Conservation (phyloP, 2,888 invertebrate genomes). For the Rhamnusium bicolor region DNA sequence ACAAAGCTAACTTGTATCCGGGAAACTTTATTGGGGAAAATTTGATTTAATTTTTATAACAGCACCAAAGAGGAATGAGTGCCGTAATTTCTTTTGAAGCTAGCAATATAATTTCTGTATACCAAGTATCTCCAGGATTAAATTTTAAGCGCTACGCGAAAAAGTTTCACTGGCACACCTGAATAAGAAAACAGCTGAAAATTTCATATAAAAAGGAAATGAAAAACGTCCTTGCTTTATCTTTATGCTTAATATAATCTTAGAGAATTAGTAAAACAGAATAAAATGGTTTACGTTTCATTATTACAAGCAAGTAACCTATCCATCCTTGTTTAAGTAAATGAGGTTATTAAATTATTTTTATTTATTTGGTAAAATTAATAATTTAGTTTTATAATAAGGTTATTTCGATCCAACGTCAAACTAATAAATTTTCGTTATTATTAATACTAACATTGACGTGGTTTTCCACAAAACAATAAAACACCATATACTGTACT, state of each 20-base stretch:
- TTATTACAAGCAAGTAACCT: background rate
- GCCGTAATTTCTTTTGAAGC: conserved; percentile 72
- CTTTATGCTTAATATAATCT: background rate
- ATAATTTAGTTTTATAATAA: no score
- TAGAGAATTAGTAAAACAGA: background rate
- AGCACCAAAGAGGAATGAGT: conserved; percentile 70
- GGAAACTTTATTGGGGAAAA: conserved; percentile 71
- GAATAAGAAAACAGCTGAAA: conserved; percentile 61
- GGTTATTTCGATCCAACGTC: no score
- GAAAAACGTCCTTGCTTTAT: conserved; percentile 26
- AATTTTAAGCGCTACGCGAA: conserved; percentile 64
- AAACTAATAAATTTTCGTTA: no score
- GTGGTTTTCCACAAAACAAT: no score
- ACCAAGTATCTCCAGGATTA: conserved; percentile 66
- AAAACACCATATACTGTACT: no score
- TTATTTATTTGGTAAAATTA: no score
- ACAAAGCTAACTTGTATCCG: conserved; percentile 69
- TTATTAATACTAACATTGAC: no score
- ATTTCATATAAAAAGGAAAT: conserved; percentile 48
- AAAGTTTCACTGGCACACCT: conserved; percentile 63
- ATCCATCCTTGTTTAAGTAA: no score
- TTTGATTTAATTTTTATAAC: conserved; percentile 72
- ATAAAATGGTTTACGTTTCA: background rate
- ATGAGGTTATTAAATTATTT: no score
- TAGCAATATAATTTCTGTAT: conserved; percentile 70